A percentile compares a stretch with the other conserved stretches of the same genome.
These are phyloP conservation scores for Zaprionus tsacasi DNA, from an alignment of 1,140 invertebrate species.

Conservation along the genomic window DNA sequence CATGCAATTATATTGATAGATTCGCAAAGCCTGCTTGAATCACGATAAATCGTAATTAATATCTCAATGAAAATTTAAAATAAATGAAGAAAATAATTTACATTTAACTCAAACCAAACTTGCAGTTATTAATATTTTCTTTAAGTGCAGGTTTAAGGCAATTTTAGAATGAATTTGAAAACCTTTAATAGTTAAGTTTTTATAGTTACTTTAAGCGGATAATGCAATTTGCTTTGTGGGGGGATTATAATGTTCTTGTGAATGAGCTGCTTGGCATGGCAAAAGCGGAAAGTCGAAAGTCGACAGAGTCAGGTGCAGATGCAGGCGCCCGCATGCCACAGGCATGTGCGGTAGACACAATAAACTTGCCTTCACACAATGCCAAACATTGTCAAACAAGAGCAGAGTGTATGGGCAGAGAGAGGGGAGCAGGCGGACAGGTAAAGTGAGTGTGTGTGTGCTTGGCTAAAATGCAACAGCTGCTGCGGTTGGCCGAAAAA, in stretches of 20 bases:
- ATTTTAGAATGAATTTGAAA: neutral
- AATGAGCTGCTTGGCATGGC: neutral
- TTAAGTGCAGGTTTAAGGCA: too few relatives aligned
- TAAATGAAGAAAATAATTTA: neutral
- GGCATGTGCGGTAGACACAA: constrained; percentile 46
- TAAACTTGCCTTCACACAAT: constrained; percentile 2
- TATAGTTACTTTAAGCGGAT: neutral
- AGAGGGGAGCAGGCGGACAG: neutral
- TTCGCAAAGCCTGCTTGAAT: too few relatives aligned
- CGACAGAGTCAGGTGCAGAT: constrained; percentile 51
- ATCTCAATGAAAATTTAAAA: too few relatives aligned
- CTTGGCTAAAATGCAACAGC: constrained; percentile 62
- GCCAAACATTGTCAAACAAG: constrained; percentile 10
- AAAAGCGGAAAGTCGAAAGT: constrained; percentile 40
- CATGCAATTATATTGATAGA: too few relatives aligned
- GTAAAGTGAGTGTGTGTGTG: constrained; percentile 7
- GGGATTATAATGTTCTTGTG: constrained; percentile 8
- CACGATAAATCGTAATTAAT: too few relatives aligned
- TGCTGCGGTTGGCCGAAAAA: constrained; percentile 33
- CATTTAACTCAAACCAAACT: neutral
- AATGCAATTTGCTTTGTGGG: neutral
- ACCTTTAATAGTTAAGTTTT: neutral
- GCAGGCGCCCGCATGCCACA: constrained; percentile 50
- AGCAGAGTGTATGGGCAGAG: neutral
- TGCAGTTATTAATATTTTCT: neutral